Percentiles rank a stretch among this genome's conserved stretches.
These are phyloP conservation scores for Colossoma macropomum DNA, from an alignment of 2,113 vertebrate genomes.

Conservation along the genomic window DNA sequence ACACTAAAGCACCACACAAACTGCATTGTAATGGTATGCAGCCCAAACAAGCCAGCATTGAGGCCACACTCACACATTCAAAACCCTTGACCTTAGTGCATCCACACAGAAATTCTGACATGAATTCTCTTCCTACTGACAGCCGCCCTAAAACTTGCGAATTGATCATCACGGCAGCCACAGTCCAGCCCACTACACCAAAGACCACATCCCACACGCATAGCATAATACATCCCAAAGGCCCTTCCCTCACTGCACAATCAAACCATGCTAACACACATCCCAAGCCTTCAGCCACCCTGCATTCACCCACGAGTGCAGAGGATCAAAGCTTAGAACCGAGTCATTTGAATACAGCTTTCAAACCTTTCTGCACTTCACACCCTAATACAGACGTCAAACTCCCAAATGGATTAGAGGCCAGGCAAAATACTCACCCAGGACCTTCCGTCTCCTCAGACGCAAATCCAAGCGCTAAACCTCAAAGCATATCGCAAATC, in stretches of 20 bases:
- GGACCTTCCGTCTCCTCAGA: constrained; percentile 38
- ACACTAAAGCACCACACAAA: not conserved
- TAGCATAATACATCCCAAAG: not conserved
- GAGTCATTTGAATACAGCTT: constrained; percentile 23
- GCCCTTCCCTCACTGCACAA: not conserved
- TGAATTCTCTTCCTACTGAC: constrained; percentile 13
- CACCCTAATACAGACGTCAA: constrained; percentile 21
- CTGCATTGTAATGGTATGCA: constrained; percentile 1
- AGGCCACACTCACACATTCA: not conserved
- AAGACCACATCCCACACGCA: constrained; percentile 10
- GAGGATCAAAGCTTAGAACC: constrained; percentile 33
- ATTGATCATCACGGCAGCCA: not conserved
- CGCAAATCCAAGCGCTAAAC: constrained; percentile 41
- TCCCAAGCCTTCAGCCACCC: not conserved
- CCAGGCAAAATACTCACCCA: constrained; percentile 36
- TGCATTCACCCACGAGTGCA: constrained; percentile 16
- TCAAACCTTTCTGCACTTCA: constrained; percentile 30
- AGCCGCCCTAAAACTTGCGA: constrained; percentile 21
- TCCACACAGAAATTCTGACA: not conserved
- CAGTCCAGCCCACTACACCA: constrained; percentile 23
- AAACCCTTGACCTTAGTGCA: not conserved
- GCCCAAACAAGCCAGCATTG: not conserved
- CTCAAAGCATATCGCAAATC: constrained; percentile 40
- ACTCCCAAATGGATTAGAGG: constrained; percentile 43
- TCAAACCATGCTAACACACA: constrained; percentile 10